Conservation (phyloP, 53 echinoderm and acorn worm species). For the Mesocentrotus franciscanus region DNA sequence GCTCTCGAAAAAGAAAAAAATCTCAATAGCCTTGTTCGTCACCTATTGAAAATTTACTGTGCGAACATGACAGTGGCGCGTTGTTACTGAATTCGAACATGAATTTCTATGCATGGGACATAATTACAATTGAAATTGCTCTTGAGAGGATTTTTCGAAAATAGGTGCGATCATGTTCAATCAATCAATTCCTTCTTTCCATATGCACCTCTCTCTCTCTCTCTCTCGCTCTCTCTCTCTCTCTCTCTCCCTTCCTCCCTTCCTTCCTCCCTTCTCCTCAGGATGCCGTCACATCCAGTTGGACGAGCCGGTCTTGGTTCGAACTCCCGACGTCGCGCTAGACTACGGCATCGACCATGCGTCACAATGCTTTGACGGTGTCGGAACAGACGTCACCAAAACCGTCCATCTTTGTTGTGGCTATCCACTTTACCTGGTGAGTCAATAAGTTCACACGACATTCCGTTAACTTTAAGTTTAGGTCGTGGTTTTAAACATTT, state of each 20-base stretch:
- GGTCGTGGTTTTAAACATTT: not conserved
- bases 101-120: no score
- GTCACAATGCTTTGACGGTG: constrained; percentile 71
- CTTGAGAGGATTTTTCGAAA: no score
- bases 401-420: constrained; percentile 85
- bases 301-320: constrained; percentile 80
- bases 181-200: no score
- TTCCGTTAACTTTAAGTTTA: not conserved
- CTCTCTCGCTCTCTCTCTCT: not conserved
- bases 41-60: no score
- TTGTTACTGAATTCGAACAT: no score
- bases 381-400: constrained; percentile 75
- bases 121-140: no score
- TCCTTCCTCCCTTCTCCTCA: not conserved
- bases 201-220: not conserved
- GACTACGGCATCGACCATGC: constrained; percentile 80
- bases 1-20: no score
- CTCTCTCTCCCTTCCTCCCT: not conserved
- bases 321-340: constrained; percentile 61
- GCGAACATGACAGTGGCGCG: no score
- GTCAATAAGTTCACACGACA: not conserved
- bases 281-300: constrained; percentile 84
- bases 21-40: no score
- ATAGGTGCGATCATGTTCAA: no score
- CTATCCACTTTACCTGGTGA: constrained; percentile 74